A percentile compares a stretch with the other conserved stretches of the same genome.
phyloP scores from a whole-genome alignment of 2,888 invertebrate genomes.

The Cheilosia soror region DNA sequence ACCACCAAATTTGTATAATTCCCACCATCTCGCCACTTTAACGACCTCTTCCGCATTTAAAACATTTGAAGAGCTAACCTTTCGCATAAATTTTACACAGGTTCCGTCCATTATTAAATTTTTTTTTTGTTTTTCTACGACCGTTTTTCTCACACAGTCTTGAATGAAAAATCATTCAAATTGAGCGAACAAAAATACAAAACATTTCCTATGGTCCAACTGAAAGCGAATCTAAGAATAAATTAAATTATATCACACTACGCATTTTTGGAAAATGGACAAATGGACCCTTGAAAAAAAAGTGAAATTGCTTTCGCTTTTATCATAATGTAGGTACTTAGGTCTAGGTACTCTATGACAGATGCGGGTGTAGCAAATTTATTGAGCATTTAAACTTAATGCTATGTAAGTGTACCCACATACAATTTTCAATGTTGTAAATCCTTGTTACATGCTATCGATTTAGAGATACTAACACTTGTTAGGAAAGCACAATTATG shows the following conservation, averaged over 20 bases:
- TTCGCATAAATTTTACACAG: conserved; percentile 31
- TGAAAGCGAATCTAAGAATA: background rate
- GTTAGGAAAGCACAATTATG: too few relatives aligned
- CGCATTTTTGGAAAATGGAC: background rate
- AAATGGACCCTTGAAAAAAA: conserved; percentile 5
- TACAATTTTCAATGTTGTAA: background rate
- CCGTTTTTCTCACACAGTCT: conserved; percentile 26
- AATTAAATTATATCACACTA: conserved; percentile 22
- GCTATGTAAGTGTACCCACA: background rate
- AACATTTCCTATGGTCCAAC: background rate
- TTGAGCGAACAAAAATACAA: conserved; percentile 1
- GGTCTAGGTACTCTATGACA: background rate
- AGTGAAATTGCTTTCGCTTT: conserved; percentile 16
- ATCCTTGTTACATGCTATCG: too few relatives aligned
- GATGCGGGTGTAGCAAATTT: background rate
- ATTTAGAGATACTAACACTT: too few relatives aligned
- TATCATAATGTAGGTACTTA: too few relatives aligned
- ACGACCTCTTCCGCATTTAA: conserved; percentile 14
- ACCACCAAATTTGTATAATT: conserved; percentile 21
- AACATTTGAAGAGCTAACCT: conserved; percentile 16
- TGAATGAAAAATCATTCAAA: conserved; percentile 11
- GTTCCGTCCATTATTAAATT: conserved; percentile 8
- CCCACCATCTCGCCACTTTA: conserved; percentile 1
- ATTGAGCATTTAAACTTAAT: too few relatives aligned
- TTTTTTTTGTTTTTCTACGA: background rate